Base-by-base conservation (phyloP, 2,888 invertebrate genomes). In the Camptogramma bilineatum region DNA sequence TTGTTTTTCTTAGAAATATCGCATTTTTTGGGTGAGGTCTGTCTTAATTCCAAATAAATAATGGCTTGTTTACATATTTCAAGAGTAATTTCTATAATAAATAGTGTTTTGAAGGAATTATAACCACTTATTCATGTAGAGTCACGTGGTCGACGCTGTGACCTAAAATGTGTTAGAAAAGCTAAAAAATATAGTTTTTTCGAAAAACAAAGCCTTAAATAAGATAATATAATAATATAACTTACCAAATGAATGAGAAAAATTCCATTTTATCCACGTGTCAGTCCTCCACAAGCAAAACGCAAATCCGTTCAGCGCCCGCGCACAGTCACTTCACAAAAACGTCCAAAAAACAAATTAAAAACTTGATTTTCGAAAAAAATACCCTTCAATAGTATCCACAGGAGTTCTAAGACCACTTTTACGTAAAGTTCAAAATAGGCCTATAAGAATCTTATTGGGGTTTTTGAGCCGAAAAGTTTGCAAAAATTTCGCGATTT, bases 361-460 rank as follows among this genome's bases (percentile, higher is more conserved):
- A 67, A 68, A 70, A 64, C 52, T 52, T 2, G 72, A 70, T 70
- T 81, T 80, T 76, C 55, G 47, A 28, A 19, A 72, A 77, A 83
- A 88, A 80, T 71, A 60, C 68, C 59, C 67, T 68, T 82, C 80
- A 87, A 82, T 78, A 76, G 39, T 62, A 79, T 74, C 81, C 74
- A 78, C 52, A 48, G 72, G 28, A 62, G 75, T 76, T 79, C 78
- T 66, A 44, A n/a, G 71, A 68, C 59, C 70, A 68, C 59, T 72
- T 76, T 79, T 66, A 51, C 68, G 61, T 52, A 70, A 73, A 78
- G 71, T 74, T 79, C 78, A 82, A 88, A 90, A 89, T 91, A 89
- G 91, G 91, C 91, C 91, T 92, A 92, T 85, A 90, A 82, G 90
- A 91, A 87, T 92, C 90, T 91, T 91, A 90, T 90, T 87, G 83